Evolutionary conservation across 2,797 vertebrate species (phyloP).

Genomic region (Melopsittacus undulatus): DNA sequence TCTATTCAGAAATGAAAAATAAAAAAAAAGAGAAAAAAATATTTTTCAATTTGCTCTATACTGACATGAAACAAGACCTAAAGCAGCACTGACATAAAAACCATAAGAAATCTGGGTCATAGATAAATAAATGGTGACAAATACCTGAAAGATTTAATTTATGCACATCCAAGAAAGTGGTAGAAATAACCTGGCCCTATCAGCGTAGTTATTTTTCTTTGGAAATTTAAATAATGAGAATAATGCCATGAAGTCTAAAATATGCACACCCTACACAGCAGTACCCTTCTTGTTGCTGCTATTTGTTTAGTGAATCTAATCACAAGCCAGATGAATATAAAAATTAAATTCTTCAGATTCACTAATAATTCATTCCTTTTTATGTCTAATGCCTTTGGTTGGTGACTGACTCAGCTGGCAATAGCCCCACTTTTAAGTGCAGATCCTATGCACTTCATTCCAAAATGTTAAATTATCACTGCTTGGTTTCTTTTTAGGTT

Average conservation of each 20-base stretch:
- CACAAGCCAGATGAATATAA: not conserved
- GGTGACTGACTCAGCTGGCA: not conserved
- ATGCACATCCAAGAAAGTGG: not conserved
- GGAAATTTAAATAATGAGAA: not conserved
- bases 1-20: not conserved
- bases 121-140: not conserved
- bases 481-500: slow-evolving; percentile 21
- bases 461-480: slow-evolving; percentile 15
- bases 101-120: not conserved
- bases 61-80: not conserved
- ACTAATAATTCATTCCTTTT: not conserved
- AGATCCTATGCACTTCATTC: not conserved
- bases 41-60: not conserved
- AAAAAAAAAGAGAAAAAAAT: not conserved
- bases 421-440: not conserved
- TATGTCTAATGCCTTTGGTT: not conserved
- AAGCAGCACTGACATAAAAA: not conserved
- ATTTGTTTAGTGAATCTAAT: not conserved
- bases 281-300: not conserved
- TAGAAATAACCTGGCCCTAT: not conserved
- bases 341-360: not conserved
- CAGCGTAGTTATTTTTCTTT: not conserved
- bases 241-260: not conserved
- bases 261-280: not conserved
- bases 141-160: not conserved